Percentiles rank a stretch among this genome's conserved stretches.
These are phyloP conservation scores for Tragopan temminckii DNA, from an alignment of 2,797 vertebrate species.

Conservation along the genomic window DNA sequence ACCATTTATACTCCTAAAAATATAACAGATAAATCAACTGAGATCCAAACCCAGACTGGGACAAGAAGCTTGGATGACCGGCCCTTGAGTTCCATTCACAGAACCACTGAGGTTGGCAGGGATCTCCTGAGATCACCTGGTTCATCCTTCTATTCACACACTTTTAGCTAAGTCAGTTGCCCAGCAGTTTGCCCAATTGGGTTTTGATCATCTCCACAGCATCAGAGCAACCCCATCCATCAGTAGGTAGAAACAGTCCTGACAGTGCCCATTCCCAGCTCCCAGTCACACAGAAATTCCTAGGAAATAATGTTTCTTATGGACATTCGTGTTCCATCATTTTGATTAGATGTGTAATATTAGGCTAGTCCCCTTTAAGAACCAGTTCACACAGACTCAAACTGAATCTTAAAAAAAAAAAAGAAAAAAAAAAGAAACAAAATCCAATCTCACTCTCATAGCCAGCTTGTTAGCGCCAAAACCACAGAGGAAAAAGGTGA, in stretches of 20 bases:
- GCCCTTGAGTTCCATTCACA: not conserved
- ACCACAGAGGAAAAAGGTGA: not conserved
- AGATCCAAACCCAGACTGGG: not conserved
- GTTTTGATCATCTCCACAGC: not conserved
- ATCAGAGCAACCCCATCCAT: not conserved
- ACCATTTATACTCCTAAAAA: not conserved
- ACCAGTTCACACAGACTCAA: not conserved
- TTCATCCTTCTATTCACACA: accelerated
- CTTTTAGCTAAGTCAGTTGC: not conserved
- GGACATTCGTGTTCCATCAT: not conserved
- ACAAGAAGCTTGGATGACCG: not conserved
- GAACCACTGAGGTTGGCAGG: not conserved
- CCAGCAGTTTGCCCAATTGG: not conserved
- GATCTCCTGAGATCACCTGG: not conserved
- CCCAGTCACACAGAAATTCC: not conserved
- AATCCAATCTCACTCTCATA: not conserved
- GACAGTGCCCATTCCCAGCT: not conserved
- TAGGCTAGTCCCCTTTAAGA: not conserved
- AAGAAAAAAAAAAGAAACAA: accelerated
- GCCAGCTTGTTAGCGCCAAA: not conserved
- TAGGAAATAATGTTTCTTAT: not conserved
- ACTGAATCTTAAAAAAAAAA: not conserved
- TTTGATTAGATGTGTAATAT: not conserved
- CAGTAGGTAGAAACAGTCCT: not conserved
- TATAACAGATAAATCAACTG: not conserved